Conservation (phyloP, 2,113 vertebrate genomes). For the Grammatotria lemairii region DNA sequence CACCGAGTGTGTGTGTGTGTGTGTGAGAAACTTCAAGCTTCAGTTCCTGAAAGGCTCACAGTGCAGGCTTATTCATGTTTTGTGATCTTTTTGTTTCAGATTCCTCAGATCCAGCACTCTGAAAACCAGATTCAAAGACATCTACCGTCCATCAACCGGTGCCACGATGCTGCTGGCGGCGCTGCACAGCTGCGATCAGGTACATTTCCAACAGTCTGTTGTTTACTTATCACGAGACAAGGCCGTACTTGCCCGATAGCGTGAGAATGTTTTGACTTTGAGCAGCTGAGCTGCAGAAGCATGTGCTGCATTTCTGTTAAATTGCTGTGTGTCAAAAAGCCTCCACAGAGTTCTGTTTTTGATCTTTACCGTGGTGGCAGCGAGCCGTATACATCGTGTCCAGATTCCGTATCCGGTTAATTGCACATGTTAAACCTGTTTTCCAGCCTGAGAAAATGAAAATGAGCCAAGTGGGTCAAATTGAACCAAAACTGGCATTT, state of each 20-base stretch:
- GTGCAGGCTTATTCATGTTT: neutral
- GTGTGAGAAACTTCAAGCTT: neutral
- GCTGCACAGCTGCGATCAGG: constrained; percentile 76
- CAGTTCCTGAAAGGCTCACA: neutral
- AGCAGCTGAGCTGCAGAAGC: neutral
- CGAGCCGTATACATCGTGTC: accelerated
- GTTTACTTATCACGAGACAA: neutral
- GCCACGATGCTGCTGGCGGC: constrained; percentile 77
- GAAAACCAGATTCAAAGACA: constrained; percentile 16
- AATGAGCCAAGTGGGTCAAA: neutral
- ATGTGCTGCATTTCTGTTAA: neutral
- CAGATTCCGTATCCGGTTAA: accelerated
- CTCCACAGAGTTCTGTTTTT: neutral
- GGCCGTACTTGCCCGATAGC: neutral
- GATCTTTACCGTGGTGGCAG: neutral
- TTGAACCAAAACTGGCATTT: neutral
- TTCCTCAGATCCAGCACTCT: constrained; percentile 61
- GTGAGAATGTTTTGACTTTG: neutral
- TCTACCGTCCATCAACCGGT: constrained; percentile 76
- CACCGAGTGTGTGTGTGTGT: accelerated
- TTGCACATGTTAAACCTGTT: neutral
- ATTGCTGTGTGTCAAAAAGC: neutral
- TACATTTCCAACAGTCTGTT: neutral
- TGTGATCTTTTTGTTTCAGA: constrained; percentile 15
- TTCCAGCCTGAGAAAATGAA: neutral